Evolutionary conservation across 2,113 vertebrate species (phyloP).

Genomic region (Myanophis thanlyinensis): DNA sequence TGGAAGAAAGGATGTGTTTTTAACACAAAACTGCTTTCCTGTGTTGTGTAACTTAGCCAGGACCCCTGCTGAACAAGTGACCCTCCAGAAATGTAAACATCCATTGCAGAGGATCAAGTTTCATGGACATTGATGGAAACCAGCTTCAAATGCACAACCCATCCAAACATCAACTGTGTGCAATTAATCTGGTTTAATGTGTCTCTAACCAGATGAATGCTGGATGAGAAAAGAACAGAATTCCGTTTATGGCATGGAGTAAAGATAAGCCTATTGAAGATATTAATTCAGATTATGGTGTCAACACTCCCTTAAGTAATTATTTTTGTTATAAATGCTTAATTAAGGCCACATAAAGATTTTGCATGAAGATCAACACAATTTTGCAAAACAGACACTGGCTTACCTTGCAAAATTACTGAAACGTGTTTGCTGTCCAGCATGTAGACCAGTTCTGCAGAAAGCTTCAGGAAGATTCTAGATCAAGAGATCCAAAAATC

Average conservation of each 20-base stretch:
- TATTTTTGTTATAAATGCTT: neutral
- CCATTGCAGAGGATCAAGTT: neutral
- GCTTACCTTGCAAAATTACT: constrained; percentile 88
- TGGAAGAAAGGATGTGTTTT: neutral
- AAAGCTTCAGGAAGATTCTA: constrained; percentile 85
- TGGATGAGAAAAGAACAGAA: neutral
- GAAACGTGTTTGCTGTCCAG: constrained; percentile 86
- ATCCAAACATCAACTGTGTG: neutral
- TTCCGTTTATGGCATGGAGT: neutral
- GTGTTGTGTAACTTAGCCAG: neutral
- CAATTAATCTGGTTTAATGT: neutral
- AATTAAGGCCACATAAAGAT: neutral
- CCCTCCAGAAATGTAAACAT: neutral
- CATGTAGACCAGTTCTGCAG: constrained; percentile 88
- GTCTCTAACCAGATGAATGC: neutral
- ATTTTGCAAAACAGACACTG: neutral
- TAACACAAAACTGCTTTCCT: neutral
- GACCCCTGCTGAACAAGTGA: neutral
- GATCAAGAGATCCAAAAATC: neutral
- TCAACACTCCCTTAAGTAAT: neutral
- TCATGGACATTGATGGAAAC: neutral
- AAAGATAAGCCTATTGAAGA: neutral
- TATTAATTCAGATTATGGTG: neutral
- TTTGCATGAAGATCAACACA: neutral
- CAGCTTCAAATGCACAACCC: neutral